Conservation (phyloP, 2,797 vertebrate genomes). For the Pangasius sanitwongsei region DNA sequence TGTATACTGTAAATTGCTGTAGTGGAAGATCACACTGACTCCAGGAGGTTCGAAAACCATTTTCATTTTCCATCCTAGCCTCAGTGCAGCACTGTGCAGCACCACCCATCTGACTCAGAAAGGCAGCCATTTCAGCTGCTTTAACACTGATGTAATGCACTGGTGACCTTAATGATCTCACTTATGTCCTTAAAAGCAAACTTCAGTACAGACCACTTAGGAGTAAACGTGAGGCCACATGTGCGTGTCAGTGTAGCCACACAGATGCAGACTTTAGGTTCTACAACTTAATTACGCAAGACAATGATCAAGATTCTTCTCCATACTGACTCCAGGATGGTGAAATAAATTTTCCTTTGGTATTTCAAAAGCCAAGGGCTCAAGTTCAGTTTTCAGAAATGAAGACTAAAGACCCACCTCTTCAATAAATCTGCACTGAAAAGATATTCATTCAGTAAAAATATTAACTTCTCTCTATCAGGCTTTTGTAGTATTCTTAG, state of each 20-base stretch:
- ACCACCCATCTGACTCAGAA: conserved; percentile 67
- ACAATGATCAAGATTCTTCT: background rate
- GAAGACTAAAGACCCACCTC: background rate
- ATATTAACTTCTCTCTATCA: background rate
- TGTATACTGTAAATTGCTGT: background rate
- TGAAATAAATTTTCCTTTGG: background rate
- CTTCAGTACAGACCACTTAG: background rate
- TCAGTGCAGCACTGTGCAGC: conserved; percentile 27
- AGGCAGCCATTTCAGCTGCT: conserved; percentile 51
- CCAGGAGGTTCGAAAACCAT: background rate
- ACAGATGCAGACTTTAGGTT: background rate
- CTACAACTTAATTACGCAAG: conserved; percentile 1
- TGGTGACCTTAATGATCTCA: conserved; percentile 42
- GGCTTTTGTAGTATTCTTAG: background rate
- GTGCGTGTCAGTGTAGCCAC: background rate
- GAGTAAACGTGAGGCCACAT: background rate
- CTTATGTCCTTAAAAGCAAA: conserved; percentile 26
- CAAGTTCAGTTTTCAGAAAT: background rate
- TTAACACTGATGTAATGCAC: conserved; percentile 45
- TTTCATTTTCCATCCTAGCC: conserved; percentile 17
- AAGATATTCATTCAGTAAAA: background rate
- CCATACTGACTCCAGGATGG: background rate
- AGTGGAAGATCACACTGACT: background rate
- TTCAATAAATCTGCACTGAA: background rate
- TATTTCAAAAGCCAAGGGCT: background rate